phyloP scores from a whole-genome alignment of 37 sponge, comb jelly and placozoan genomes.

The Lycopodina hypogea region DNA sequence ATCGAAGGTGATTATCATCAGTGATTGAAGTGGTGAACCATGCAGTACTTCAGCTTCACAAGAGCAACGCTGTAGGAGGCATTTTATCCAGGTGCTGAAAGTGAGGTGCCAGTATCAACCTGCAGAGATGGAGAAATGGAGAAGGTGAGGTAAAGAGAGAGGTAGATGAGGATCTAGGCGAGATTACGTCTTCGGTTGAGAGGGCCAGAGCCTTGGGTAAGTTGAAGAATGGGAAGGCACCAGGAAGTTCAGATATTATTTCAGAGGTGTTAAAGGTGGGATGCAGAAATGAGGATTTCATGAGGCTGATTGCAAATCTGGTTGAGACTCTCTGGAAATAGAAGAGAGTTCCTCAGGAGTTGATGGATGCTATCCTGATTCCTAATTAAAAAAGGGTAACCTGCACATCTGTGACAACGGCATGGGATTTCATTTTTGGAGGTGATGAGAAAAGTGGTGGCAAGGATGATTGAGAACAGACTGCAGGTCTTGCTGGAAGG shows the following conservation, averaged over 20 bases:
- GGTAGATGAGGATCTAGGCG: too few relatives aligned
- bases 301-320: too few relatives aligned
- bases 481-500: background rate
- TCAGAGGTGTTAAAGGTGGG: too few relatives aligned
- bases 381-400: constrained; percentile 11
- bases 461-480: background rate
- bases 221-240: constrained; percentile 30
- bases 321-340: too few relatives aligned
- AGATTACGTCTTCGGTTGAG: background rate
- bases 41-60: background rate
- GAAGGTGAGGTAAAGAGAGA: too few relatives aligned
- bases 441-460: too few relatives aligned
- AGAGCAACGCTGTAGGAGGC: constrained; percentile 13
- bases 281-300: too few relatives aligned
- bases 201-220: background rate
- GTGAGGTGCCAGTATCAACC: constrained; percentile 6
- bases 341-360: too few relatives aligned
- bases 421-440: too few relatives aligned
- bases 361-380: constrained; percentile 9
- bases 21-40: constrained; percentile 7
- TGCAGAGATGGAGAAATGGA: constrained; percentile 1
- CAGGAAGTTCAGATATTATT: constrained; percentile 29
- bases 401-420: constrained; percentile 12
- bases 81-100: constrained; percentile 21
- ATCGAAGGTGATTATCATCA: background rate